A percentile compares a stretch with the other conserved stretches of the same genome.
phyloP scores from a whole-genome alignment of 2,797 vertebrate species.

The Gobio occitaniae region DNA sequence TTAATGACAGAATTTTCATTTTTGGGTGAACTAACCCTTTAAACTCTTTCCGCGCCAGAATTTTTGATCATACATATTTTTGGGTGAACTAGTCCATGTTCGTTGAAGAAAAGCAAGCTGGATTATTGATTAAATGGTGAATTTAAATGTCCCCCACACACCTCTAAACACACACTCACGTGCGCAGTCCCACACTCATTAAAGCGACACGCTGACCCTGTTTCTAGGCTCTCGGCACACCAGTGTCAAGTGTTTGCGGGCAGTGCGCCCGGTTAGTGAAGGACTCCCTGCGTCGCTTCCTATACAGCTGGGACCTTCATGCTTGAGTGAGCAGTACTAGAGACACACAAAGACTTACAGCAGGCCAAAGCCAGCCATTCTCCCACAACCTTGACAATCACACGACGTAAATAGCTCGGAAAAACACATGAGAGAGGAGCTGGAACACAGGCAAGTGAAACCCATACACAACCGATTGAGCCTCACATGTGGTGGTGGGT shows the following conservation, averaged over 20 bases:
- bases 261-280: slow-evolving; percentile 28
- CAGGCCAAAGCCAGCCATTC: not conserved
- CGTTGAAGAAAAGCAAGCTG: not conserved
- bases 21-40: no score
- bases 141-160: not conserved
- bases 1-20: no score
- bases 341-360: slow-evolving; percentile 32
- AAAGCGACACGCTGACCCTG: slow-evolving; percentile 20
- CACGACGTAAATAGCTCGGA: not conserved
- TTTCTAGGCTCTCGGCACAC: slow-evolving; percentile 40
- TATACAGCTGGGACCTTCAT: slow-evolving; percentile 54
- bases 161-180: not conserved
- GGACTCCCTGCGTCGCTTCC: slow-evolving; percentile 35
- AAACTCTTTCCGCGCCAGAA: no score
- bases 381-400: not conserved
- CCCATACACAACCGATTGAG: slow-evolving; percentile 10
- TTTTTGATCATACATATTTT: not conserved
- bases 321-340: slow-evolving; percentile 42
- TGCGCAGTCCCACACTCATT: slow-evolving; percentile 54
- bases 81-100: not conserved
- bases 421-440: not conserved
- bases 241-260: slow-evolving; percentile 51
- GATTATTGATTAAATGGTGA: not conserved
- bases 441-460: not conserved
- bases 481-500: slow-evolving; percentile 56